Percentiles rank a stretch among this genome's conserved stretches.
phyloP scores from a whole-genome alignment of 2,888 invertebrate genomes.

The Dicroscelio sp. region DNA sequence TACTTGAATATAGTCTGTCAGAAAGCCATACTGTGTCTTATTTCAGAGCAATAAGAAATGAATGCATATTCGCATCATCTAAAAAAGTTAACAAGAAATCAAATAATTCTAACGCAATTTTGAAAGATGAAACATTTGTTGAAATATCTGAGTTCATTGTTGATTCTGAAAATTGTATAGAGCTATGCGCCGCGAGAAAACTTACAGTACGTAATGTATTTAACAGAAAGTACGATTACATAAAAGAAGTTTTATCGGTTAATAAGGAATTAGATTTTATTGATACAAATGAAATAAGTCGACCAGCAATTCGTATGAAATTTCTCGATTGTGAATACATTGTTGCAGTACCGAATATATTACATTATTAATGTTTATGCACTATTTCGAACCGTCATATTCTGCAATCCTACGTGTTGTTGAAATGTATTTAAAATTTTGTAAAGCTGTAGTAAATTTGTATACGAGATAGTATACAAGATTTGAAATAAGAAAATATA shows the following conservation, averaged over 20 bases:
- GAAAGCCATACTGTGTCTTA: not conserved
- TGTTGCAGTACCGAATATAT: not conserved
- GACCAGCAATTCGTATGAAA: not conserved
- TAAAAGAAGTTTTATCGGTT: not conserved
- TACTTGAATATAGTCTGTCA: not conserved
- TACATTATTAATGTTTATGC: constrained; percentile 2
- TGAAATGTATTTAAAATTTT: no score
- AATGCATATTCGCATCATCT: not conserved
- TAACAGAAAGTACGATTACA: not conserved
- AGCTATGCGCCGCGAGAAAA: constrained; percentile 2
- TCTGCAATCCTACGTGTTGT: no score
- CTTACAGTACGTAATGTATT: not conserved
- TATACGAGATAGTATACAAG: not conserved
- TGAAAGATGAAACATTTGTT: not conserved
- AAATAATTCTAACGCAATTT: not conserved
- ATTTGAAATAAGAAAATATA: no score
- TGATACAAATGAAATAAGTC: not conserved
- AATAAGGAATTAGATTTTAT: not conserved
- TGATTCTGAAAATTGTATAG: not conserved
- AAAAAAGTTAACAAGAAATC: not conserved
- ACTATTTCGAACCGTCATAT: no score
- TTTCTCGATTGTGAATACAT: not conserved
- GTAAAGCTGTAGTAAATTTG: not conserved
- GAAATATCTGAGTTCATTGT: not conserved
- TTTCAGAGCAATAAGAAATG: not conserved